These are phyloP conservation scores for Gnatocerus cornutus DNA, from an alignment of 2,888 invertebrate species.

Conservation along the genomic window DNA sequence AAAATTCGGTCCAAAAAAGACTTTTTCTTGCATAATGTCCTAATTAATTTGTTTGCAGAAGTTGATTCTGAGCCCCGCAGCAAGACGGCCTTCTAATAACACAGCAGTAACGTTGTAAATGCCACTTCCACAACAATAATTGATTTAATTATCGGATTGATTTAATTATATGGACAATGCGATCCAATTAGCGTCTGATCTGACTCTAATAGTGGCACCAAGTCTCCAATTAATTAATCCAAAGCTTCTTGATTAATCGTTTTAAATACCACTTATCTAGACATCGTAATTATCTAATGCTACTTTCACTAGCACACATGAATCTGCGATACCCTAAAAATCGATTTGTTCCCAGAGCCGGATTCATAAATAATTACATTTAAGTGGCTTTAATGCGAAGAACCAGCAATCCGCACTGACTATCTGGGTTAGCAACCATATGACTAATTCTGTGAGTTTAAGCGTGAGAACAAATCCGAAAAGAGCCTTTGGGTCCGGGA, in stretches of 20 bases:
- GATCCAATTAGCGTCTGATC: conserved; percentile 37
- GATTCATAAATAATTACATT: conserved; percentile 51
- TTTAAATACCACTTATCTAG: conserved; percentile 23
- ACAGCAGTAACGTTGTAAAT: conserved; percentile 28
- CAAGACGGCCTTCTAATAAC: conserved; percentile 33
- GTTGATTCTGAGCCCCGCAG: conserved; percentile 25
- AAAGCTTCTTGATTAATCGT: conserved; percentile 23
- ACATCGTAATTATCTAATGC: conserved; percentile 21
- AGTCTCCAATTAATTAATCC: conserved; percentile 30
- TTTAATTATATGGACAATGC: conserved; percentile 46
- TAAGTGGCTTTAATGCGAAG: conserved; percentile 50
- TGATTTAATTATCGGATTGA: conserved; percentile 46
- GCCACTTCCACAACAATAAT: conserved; percentile 40
- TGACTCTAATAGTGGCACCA: conserved; percentile 15
- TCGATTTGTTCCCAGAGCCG: conserved; percentile 21
- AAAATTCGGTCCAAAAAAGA: conserved; percentile 13
- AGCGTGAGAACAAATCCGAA: conserved; percentile 69
- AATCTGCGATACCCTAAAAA: conserved; percentile 4
- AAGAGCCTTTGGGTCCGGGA: conserved; percentile 65
- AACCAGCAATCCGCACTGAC: conserved; percentile 43
- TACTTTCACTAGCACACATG: conserved; percentile 23
- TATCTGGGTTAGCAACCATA: conserved; percentile 57
- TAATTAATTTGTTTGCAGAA: conserved; percentile 6
- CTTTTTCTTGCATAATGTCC: background rate
- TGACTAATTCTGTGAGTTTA: conserved; percentile 58